Evolutionary conservation across 2,113 vertebrate genomes (phyloP).

Genomic region (Barnardius zonarius): DNA sequence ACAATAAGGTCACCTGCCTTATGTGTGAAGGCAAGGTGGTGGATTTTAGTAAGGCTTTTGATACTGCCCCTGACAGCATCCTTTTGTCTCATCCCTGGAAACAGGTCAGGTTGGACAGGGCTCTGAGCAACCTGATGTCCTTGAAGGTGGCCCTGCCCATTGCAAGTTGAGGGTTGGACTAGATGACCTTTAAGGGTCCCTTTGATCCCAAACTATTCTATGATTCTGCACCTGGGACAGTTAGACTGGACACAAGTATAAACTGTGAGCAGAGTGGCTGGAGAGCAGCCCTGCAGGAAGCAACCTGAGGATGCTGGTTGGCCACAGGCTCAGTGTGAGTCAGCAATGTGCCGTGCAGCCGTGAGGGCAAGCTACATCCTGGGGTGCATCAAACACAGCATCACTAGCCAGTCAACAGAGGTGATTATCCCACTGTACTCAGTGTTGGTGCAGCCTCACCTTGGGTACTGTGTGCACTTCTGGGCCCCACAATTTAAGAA

Average conservation of each 20-base stretch:
- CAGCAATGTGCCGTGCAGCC: neutral
- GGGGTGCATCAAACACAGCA: neutral
- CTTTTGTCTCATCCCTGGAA: neutral
- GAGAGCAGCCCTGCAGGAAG: neutral
- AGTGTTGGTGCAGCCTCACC: neutral
- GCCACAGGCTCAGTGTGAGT: neutral
- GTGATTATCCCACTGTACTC: neutral
- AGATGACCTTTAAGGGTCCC: neutral
- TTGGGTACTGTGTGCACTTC: neutral
- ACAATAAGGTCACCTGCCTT: neutral
- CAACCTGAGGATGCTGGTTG: neutral
- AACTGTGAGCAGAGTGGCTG: neutral
- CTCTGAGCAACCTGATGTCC: neutral
- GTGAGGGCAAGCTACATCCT: neutral
- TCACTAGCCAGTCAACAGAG: neutral
- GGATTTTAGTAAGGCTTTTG: neutral
- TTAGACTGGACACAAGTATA: neutral
- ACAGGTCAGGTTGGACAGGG: neutral
- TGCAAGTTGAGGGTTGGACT: neutral
- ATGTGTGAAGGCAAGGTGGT: neutral
- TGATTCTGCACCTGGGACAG: neutral
- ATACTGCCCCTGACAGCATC: neutral
- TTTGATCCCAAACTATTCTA: neutral
- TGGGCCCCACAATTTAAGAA: neutral
- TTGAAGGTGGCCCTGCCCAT: neutral